These are phyloP conservation scores for Clangula hyemalis DNA, from an alignment of 2,797 vertebrate genomes.

Conservation along the genomic window DNA sequence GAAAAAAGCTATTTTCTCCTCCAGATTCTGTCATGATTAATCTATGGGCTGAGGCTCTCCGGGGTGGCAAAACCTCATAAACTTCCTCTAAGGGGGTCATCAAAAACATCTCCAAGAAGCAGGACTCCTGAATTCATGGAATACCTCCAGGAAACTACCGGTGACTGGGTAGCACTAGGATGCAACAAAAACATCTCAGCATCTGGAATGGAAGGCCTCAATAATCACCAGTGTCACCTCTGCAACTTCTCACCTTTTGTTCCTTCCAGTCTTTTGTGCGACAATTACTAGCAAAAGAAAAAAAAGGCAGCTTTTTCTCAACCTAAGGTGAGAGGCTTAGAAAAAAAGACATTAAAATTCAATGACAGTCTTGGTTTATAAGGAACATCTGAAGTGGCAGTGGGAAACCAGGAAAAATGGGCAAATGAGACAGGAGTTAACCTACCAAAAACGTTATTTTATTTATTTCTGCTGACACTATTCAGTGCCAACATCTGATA, in stretches of 20 bases:
- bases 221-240: background rate
- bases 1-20: background rate
- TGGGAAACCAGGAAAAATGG: background rate
- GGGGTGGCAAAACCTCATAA: background rate
- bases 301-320: background rate
- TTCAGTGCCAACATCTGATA: background rate
- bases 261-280: background rate
- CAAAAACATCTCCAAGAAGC: background rate
- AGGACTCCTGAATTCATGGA: background rate
- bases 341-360: background rate
- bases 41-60: background rate
- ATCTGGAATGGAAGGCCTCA: background rate
- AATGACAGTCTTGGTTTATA: background rate
- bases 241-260: background rate
- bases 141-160: background rate
- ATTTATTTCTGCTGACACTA: background rate
- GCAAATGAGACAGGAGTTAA: background rate
- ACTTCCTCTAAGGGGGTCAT: background rate
- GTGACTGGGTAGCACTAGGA: background rate
- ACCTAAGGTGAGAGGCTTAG: background rate
- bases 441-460: background rate
- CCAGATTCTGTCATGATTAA: background rate
- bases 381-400: background rate
- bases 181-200: background rate
- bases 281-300: background rate